Percentiles rank a stretch among this genome's conserved stretches.
Conservation (phyloP, 2,888 invertebrate species). For the Idaea biselata region DNA sequence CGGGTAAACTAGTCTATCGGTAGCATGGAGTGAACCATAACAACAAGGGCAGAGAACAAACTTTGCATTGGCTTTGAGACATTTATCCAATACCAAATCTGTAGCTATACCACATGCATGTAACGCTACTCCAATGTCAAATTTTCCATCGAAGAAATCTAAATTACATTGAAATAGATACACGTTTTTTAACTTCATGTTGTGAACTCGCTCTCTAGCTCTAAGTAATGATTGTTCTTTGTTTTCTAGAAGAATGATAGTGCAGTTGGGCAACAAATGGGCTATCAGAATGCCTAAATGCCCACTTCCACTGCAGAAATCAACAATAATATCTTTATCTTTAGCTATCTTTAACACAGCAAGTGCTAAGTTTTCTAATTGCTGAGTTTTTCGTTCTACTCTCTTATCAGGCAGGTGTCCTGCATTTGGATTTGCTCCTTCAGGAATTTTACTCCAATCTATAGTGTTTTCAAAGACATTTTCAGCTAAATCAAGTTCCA, state of each 20-base stretch:
- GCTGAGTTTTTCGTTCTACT: slow-evolving; percentile 89
- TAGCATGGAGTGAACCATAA: slow-evolving; percentile 92
- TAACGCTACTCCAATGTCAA: slow-evolving; percentile 92
- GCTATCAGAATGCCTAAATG: slow-evolving; percentile 94
- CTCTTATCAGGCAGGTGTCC: slow-evolving; percentile 89
- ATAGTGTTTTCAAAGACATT: slow-evolving; percentile 57
- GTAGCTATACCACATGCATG: slow-evolving; percentile 98
- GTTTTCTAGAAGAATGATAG: slow-evolving; percentile 92
- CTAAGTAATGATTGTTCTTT: slow-evolving; percentile 91
- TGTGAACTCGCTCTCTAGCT: slow-evolving; percentile 85
- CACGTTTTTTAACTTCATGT: slow-evolving; percentile 86
- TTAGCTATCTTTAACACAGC: slow-evolving; percentile 87
- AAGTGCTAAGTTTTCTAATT: slow-evolving; percentile 90
- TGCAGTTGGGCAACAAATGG: slow-evolving; percentile 87
- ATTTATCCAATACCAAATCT: slow-evolving; percentile 93
- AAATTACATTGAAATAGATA: slow-evolving; percentile 93
- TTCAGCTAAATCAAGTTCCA: slow-evolving; percentile 59
- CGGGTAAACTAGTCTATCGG: slow-evolving; percentile 90
- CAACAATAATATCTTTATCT: slow-evolving; percentile 87
- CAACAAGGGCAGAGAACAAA: slow-evolving; percentile 97
- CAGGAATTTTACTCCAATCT: slow-evolving; percentile 87
- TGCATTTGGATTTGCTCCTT: slow-evolving; percentile 87
- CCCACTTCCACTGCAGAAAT: slow-evolving; percentile 97
- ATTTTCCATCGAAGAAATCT: slow-evolving; percentile 90
- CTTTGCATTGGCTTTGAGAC: slow-evolving; percentile 86